These are phyloP conservation scores for Cyclophora albipunctata DNA, from an alignment of 2,888 invertebrate species.

Conservation along the genomic window DNA sequence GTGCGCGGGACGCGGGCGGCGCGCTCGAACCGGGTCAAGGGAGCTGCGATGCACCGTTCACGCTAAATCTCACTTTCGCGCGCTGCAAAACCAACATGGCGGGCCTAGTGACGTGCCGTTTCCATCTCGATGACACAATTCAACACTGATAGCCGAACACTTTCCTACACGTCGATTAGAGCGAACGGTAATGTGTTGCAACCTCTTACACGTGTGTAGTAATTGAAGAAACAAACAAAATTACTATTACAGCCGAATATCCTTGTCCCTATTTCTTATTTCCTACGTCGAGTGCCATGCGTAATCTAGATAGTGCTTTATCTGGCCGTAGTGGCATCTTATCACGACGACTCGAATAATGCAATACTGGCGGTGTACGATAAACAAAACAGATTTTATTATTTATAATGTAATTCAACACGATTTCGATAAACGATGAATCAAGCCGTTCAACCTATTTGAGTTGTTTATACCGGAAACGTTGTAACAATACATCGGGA, in stretches of 20 bases:
- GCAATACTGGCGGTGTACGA: constrained; percentile 43
- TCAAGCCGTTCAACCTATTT: constrained; percentile 4
- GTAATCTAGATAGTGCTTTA: constrained; percentile 62
- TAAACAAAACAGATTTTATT: constrained; percentile 42
- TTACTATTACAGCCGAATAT: constrained; percentile 47
- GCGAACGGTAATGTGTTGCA: constrained; percentile 39
- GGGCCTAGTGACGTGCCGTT: constrained; percentile 52
- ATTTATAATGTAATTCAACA: constrained; percentile 42
- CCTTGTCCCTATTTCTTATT: constrained; percentile 71
- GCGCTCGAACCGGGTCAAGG: constrained; percentile 64
- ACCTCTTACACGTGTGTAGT: constrained; percentile 54
- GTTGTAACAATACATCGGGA: constrained; percentile 1
- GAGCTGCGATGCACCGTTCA: constrained; percentile 71
- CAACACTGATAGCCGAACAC: constrained; percentile 17
- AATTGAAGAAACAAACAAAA: constrained; percentile 59
- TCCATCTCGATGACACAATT: constrained; percentile 55
- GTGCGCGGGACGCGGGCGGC: constrained; percentile 34
- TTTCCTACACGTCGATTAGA: constrained; percentile 21
- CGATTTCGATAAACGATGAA: constrained; percentile 26
- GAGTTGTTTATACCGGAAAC: constrained; percentile 10
- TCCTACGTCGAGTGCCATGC: constrained; percentile 54
- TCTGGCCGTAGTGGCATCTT: constrained; percentile 54
- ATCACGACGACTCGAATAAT: constrained; percentile 50
- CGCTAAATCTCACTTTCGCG: constrained; percentile 75
- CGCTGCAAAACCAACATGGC: constrained; percentile 67